Conservation (phyloP, 2,113 vertebrate species). For the Chaetura pelagica region DNA sequence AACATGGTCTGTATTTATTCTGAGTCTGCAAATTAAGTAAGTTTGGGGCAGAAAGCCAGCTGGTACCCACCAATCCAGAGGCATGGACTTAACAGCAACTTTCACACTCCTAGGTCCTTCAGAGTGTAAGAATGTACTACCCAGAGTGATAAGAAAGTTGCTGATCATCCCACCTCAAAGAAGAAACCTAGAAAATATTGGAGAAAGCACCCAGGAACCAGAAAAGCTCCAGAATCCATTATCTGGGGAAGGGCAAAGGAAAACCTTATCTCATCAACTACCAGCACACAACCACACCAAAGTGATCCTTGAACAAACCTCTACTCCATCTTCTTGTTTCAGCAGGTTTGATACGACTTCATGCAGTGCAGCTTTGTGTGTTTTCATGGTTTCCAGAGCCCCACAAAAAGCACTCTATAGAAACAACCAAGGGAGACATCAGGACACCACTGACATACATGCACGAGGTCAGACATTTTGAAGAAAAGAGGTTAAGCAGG, state of each 20-base stretch:
- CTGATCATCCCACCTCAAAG: background rate
- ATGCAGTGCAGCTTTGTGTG: background rate
- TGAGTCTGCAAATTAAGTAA: background rate
- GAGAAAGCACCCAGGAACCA: background rate
- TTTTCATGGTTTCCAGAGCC: background rate
- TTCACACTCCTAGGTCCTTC: background rate
- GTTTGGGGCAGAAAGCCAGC: background rate
- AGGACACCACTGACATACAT: background rate
- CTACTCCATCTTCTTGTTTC: background rate
- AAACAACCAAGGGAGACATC: background rate
- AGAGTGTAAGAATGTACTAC: background rate
- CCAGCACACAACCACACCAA: background rate
- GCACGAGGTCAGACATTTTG: background rate
- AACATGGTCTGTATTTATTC: background rate
- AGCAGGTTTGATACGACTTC: background rate
- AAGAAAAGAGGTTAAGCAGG: background rate
- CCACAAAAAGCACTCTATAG: background rate
- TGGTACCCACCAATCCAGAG: background rate
- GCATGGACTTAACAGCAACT: background rate
- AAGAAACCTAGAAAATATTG: background rate
- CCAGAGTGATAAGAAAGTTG: background rate
- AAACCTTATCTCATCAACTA: background rate
- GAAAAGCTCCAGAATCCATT: background rate
- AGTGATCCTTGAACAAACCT: constrained; percentile 4
- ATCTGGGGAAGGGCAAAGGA: background rate